Conservation (phyloP, 2,113 vertebrate genomes). For the Lagopus leucura region DNA sequence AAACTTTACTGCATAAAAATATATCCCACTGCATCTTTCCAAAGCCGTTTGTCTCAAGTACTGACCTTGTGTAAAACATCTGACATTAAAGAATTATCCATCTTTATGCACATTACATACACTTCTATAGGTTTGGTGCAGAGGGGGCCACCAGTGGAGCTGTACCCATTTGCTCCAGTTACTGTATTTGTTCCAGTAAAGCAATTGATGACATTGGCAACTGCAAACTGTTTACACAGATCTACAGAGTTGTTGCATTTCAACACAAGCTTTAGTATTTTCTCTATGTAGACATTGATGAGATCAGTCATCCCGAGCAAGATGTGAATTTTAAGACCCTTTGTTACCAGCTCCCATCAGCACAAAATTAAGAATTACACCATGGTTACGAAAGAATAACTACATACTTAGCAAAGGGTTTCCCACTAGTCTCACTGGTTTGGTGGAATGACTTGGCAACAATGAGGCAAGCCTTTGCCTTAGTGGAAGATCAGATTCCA, state of each 20-base stretch:
- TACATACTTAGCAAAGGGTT: not conserved
- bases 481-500: conserved; percentile 9
- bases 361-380: not conserved
- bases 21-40: not conserved
- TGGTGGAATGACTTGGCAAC: not conserved
- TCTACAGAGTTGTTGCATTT: not conserved
- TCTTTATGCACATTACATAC: not conserved
- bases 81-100: not conserved
- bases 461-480: not conserved
- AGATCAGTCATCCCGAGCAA: not conserved
- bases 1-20: not conserved
- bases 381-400: not conserved
- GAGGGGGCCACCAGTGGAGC: not conserved
- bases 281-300: not conserved
- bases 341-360: not conserved
- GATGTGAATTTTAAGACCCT: not conserved
- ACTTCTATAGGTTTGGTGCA: not conserved
- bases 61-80: not conserved
- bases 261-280: not conserved
- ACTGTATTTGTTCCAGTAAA: not conserved
- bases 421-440: not conserved
- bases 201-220: not conserved
- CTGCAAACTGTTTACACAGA: not conserved
- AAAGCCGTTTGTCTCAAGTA: not conserved
- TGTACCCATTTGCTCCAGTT: not conserved